Percentiles rank a stretch among this genome's conserved stretches.
phyloP scores from a whole-genome alignment of 1,140 invertebrate genomes.

The Danaus melanippus region DNA sequence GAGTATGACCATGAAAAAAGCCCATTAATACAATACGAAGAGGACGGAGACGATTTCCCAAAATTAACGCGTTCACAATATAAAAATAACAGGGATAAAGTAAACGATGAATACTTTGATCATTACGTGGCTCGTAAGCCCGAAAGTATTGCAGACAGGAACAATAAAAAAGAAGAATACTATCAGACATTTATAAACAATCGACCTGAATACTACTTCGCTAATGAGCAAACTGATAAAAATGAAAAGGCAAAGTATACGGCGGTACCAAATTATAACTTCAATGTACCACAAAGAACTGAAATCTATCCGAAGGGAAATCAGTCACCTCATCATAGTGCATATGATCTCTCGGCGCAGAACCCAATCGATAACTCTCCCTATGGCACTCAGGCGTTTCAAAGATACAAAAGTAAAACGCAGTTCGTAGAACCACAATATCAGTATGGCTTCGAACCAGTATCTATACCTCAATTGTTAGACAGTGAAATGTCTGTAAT shows the following conservation, averaged over 20 bases:
- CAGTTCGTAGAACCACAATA: conserved; percentile 63
- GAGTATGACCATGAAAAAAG: conserved; percentile 40
- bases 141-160: conserved; percentile 37
- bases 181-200: conserved; percentile 49
- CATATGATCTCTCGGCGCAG: conserved; percentile 41
- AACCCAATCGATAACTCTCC: conserved; percentile 40
- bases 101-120: conserved; percentile 49
- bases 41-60: conserved; percentile 47
- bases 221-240: conserved; percentile 35
- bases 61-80: conserved; percentile 42
- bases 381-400: conserved; percentile 34
- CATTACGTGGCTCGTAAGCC: conserved; percentile 51
- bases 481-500: conserved; percentile 49
- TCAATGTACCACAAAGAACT: conserved; percentile 29
- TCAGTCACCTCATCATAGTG: conserved; percentile 30
- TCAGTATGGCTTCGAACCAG: conserved; percentile 66
- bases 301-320: conserved; percentile 37
- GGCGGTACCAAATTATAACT: conserved; percentile 23
- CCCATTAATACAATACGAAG: conserved; percentile 50
- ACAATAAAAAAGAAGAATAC: conserved; percentile 48
- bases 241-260: conserved; percentile 40
- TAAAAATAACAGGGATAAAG: conserved; percentile 52
- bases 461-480: conserved; percentile 38
- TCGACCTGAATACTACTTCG: conserved; percentile 39
- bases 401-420: conserved; percentile 41